phyloP scores from a whole-genome alignment of 2,113 vertebrate genomes.

The Elaphurus davidianus region DNA sequence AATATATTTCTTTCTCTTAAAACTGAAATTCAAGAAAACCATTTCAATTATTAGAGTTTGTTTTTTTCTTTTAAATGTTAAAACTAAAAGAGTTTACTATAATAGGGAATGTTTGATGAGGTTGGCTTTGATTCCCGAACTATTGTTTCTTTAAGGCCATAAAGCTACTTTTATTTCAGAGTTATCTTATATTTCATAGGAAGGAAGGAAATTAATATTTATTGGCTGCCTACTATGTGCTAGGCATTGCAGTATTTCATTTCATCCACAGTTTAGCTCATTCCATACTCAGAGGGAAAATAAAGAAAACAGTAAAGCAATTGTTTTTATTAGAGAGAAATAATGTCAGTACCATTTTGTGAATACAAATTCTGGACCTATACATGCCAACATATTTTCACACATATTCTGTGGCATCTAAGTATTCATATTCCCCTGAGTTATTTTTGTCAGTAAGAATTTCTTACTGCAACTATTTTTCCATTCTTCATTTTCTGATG shows the following conservation, averaged over 20 bases:
- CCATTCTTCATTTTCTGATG: background rate
- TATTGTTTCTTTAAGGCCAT: constrained; percentile 26
- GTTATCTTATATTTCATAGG: background rate
- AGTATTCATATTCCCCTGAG: background rate
- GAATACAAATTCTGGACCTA: background rate
- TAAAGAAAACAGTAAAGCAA: background rate
- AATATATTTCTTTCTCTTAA: background rate
- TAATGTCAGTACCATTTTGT: background rate
- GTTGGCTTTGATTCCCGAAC: constrained; percentile 13
- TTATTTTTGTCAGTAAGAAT: constrained; percentile 15
- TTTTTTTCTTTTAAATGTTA: background rate
- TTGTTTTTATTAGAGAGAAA: background rate
- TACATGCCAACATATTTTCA: background rate
- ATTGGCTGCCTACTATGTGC: background rate
- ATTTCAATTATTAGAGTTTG: background rate
- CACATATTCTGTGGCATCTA: background rate
- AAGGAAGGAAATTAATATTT: constrained; percentile 31
- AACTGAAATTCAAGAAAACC: constrained; percentile 13
- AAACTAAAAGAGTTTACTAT: constrained; percentile 1
- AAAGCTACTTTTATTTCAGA: constrained; percentile 26
- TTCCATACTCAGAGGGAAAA: background rate
- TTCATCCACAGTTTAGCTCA: background rate
- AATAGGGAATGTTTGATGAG: background rate
- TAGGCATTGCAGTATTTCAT: constrained; percentile 15
- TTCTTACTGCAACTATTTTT: background rate